Conservation (phyloP, 2,113 vertebrate genomes). For the Pao palembangensis region DNA sequence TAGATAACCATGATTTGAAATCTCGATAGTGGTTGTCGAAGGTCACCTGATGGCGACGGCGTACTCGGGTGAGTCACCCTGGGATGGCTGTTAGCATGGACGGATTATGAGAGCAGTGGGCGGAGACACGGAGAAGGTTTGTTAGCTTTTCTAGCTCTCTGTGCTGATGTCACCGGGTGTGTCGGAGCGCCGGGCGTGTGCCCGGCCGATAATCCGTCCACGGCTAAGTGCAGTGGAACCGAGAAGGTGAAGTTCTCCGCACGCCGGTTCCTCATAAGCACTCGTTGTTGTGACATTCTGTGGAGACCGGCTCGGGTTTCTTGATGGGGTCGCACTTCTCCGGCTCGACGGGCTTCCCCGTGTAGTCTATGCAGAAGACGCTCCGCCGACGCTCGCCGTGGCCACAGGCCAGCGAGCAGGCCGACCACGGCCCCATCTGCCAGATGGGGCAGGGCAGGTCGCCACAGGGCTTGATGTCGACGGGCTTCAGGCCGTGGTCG, state of each 20-base stretch:
- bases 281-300: constrained; percentile 71
- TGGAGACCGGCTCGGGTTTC: constrained; percentile 56
- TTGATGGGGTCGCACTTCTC: constrained; percentile 76
- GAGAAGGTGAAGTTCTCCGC: constrained; percentile 13
- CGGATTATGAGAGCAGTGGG: neutral
- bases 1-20: constrained; percentile 80
- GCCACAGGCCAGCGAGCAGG: constrained; percentile 82
- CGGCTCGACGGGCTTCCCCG: constrained; percentile 67
- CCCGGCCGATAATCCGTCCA: constrained; percentile 18
- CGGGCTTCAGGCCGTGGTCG: constrained; percentile 79
- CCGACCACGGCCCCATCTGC: constrained; percentile 80
- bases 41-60: constrained; percentile 62
- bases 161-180: no score
- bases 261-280: constrained; percentile 72
- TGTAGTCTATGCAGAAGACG: constrained; percentile 78
- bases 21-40: constrained; percentile 71
- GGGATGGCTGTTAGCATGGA: constrained; percentile 11
- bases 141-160: no score
- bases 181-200: no score
- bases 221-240: constrained; percentile 44
- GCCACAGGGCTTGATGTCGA: constrained; percentile 84
- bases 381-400: constrained; percentile 75
- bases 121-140: no score
- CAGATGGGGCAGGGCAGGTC: constrained; percentile 85
- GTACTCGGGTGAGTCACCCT: constrained; percentile 25